Base-by-base conservation (phyloP, 2,888 invertebrate genomes). In the Scrobipalpa atriplicella region DNA sequence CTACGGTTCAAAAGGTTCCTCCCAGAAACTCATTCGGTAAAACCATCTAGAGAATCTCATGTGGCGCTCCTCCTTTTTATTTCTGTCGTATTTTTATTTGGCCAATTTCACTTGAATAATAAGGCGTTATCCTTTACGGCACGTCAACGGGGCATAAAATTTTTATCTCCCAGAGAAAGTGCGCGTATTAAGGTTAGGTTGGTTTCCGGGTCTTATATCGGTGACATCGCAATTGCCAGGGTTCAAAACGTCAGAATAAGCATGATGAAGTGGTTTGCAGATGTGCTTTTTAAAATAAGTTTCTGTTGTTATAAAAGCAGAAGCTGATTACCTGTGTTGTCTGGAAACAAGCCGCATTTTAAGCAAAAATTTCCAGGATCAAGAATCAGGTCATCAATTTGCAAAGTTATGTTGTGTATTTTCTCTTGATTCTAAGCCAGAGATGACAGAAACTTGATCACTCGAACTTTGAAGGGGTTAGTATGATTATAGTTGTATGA, bases 111-210 rank as follows among this genome's bases (percentile, higher is more conserved):
- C 78, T 79, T 75, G 66, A 72, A 72, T 69, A 72, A 75, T 73
- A 69, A 73, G 69, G 69, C 73, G 70, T 77, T 80, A 80, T 86
- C 84, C 87, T 84, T 77, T 80, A 80, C 71, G 69, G 69, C 76
- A 72, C 69, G 76, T 78, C 74, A 75, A 72, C 63, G 69, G 73
- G 72, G 75, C 76, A 78, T 85, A 80, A 84, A 78, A 77, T 67
- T 78, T 76, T 81, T 85, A 86, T 86, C 84, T 81, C 71, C 69
- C 67, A 68, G 84, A 79, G 89, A 90, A 90, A 89, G 89, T 61
- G 11, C 29, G 13, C 54, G 73, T 74, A 76, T 80, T 79, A 75
- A 79, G 77, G 77, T 77, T 74, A 71, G 65, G 67, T 71, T 38
- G 65, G 62, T 65, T 66, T 68, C 68, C 66, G 66, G 64, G 29